phyloP scores from a whole-genome alignment of 1,140 invertebrate species.

The Achroia grisella region DNA sequence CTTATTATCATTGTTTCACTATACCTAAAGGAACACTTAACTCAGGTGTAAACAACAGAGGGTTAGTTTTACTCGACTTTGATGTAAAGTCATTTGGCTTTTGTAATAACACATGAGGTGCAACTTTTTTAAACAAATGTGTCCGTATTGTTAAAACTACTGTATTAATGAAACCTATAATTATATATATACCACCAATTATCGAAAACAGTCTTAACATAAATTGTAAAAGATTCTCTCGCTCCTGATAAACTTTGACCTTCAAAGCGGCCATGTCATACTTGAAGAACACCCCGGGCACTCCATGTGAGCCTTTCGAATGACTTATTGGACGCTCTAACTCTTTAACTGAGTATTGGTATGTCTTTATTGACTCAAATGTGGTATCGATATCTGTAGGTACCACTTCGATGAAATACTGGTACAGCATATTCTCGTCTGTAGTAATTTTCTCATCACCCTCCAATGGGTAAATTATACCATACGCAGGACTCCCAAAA shows the following conservation, averaged over 20 bases:
- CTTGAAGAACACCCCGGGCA: slow-evolving; percentile 95
- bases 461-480: slow-evolving; percentile 93
- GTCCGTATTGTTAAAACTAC: slow-evolving; percentile 40
- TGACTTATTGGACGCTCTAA: slow-evolving; percentile 83
- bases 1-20: slow-evolving; percentile 45
- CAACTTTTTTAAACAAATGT: slow-evolving; percentile 20
- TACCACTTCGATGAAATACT: slow-evolving; percentile 97
- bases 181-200: slow-evolving; percentile 92
- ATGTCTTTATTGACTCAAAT: slow-evolving; percentile 81
- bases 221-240: slow-evolving; percentile 86
- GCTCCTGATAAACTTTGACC: slow-evolving; percentile 88
- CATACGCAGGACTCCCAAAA: slow-evolving; percentile 89
- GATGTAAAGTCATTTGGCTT: slow-evolving; percentile 4
- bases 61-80: slow-evolving; percentile 22
- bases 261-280: slow-evolving; percentile 94
- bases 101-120: slow-evolving; percentile 13
- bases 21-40: slow-evolving; percentile 47
- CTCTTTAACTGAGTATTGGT: slow-evolving; percentile 95
- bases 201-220: slow-evolving; percentile 90
- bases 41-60: slow-evolving; percentile 39
- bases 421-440: slow-evolving; percentile 86
- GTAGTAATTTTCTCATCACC: slow-evolving; percentile 84
- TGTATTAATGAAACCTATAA: slow-evolving; percentile 77
- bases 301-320: slow-evolving; percentile 87
- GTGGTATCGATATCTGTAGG: slow-evolving; percentile 90